These are phyloP conservation scores for Ailurus styani DNA, from an alignment of 2,113 vertebrate species.

Conservation along the genomic window DNA sequence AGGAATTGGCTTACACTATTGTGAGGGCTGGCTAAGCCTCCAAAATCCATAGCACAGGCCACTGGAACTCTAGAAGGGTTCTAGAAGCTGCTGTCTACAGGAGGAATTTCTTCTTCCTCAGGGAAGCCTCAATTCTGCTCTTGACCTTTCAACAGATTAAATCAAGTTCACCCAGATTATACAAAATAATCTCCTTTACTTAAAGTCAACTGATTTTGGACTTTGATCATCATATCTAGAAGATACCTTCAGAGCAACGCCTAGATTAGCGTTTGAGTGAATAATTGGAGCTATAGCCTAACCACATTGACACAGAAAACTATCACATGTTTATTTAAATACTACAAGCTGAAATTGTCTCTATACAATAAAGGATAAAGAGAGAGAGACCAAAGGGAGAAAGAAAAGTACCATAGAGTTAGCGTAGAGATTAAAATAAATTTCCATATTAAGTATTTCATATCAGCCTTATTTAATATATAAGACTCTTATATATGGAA, in stretches of 20 bases:
- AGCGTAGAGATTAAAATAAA: constrained; percentile 1
- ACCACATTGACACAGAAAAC: background rate
- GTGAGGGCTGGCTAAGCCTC: background rate
- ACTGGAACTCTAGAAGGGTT: background rate
- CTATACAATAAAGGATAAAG: background rate
- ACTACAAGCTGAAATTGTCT: background rate
- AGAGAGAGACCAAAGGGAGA: background rate
- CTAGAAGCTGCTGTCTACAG: background rate
- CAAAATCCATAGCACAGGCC: background rate
- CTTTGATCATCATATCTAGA: background rate
- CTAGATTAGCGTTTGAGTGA: background rate
- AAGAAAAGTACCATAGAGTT: background rate
- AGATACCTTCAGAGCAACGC: background rate
- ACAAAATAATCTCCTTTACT: background rate
- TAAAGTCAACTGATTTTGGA: background rate
- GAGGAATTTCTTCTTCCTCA: constrained; percentile 18
- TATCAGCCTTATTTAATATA: background rate
- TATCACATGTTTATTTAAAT: background rate
- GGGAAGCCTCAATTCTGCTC: background rate
- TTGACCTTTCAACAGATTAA: background rate
- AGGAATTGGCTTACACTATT: background rate
- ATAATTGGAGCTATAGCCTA: background rate
- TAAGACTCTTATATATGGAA: background rate
- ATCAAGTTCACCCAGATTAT: background rate
- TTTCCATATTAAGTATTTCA: background rate